Percentiles rank a stretch among this genome's conserved stretches.
These are phyloP conservation scores for Lepidonotus clava DNA, from an alignment of 2,888 invertebrate genomes.

Conservation along the genomic window DNA sequence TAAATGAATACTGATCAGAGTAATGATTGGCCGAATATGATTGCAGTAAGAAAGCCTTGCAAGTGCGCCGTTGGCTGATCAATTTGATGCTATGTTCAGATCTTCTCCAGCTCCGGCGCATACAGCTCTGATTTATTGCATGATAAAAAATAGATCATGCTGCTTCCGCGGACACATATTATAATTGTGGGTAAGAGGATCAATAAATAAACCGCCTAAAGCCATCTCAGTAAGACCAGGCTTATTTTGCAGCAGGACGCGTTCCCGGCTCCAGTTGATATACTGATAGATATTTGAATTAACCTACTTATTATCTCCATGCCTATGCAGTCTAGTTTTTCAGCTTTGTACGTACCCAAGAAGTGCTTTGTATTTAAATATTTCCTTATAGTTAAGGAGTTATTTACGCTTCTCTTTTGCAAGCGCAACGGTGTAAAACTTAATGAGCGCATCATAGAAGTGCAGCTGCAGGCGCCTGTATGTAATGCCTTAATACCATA, in stretches of 20 bases:
- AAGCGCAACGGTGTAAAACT: no score
- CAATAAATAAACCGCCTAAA: slow-evolving; percentile 9
- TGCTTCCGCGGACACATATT: slow-evolving; percentile 14
- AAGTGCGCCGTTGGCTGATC: neutral
- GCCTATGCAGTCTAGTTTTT: neutral
- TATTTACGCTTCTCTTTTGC: no score
- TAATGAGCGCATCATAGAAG: no score
- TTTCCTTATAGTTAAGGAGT: no score
- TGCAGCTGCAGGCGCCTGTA: no score
- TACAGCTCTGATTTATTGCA: neutral
- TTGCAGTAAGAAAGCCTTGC: neutral
- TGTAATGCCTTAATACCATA: no score
- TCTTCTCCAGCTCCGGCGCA: neutral
- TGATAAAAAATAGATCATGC: slow-evolving; percentile 18
- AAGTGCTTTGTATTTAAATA: no score
- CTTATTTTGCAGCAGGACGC: neutral
- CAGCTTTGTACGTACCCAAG: no score
- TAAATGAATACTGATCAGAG: slow-evolving; percentile 31
- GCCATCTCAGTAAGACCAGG: neutral
- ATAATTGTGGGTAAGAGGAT: slow-evolving; percentile 5
- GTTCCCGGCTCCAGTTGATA: neutral
- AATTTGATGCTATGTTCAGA: slow-evolving; percentile 19
- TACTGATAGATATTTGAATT: neutral
- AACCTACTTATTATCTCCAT: slow-evolving; percentile 11
- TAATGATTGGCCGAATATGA: neutral